Evolutionary conservation across 2,113 vertebrate species (phyloP).

Genomic region (Chroicocephalus ridibundus): DNA sequence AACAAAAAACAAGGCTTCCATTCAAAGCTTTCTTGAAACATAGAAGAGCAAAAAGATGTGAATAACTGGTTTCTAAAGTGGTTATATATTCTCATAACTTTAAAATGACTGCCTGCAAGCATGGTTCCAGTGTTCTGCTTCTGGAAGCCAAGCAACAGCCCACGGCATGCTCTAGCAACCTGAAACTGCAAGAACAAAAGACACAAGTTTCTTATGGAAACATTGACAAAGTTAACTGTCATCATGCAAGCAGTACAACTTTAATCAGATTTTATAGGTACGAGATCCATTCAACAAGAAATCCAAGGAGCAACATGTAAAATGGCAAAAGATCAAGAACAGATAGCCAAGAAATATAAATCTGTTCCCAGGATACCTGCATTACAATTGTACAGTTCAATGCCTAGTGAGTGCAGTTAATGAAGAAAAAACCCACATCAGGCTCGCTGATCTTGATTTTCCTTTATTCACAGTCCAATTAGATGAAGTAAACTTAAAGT

Average conservation of each 20-base stretch:
- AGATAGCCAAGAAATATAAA: constrained; percentile 49
- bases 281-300: not conserved
- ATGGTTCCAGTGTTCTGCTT: not conserved
- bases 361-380: constrained; percentile 7
- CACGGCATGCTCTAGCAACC: not conserved
- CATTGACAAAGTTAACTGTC: constrained; percentile 30
- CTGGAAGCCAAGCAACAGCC: not conserved
- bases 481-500: constrained; percentile 14
- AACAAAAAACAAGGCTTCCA: not conserved
- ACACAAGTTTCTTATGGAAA: constrained; percentile 23
- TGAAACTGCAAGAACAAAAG: not conserved
- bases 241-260: not conserved
- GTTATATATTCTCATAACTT: not conserved
- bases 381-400: not conserved
- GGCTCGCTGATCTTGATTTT: not conserved
- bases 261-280: constrained; percentile 39
- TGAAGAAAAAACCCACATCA: not conserved
- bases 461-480: constrained; percentile 21
- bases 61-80: not conserved
- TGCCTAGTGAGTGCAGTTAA: not conserved
- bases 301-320: constrained; percentile 6
- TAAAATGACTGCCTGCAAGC: not conserved
- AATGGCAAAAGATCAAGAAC: constrained; percentile 29
- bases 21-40: not conserved
- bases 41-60: not conserved